These are phyloP conservation scores for Eristalinus sepulchralis DNA, from an alignment of 2,888 invertebrate genomes.

Conservation along the genomic window DNA sequence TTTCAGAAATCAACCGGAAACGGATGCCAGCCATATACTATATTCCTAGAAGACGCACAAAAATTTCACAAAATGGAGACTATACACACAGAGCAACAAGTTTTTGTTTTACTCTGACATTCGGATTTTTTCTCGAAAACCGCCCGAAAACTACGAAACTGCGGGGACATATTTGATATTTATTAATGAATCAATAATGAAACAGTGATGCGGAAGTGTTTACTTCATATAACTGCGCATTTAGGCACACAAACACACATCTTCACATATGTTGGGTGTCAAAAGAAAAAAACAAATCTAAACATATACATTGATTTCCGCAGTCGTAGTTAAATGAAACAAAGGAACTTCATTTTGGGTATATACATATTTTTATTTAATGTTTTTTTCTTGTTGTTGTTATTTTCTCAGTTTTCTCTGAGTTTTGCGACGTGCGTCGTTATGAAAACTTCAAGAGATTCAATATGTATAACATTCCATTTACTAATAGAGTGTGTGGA, in stretches of 20 bases:
- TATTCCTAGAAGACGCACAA: not conserved
- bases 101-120: too few relatives aligned
- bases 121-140: not conserved
- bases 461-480: not conserved
- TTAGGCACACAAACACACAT: not conserved
- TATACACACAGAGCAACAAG: slow-evolving; percentile 15
- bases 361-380: not conserved
- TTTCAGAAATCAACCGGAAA: slow-evolving; percentile 51
- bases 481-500: not conserved
- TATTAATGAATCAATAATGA: slow-evolving; percentile 40
- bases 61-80: slow-evolving; percentile 30
- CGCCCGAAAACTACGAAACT: not conserved
- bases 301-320: not conserved
- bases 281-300: not conserved
- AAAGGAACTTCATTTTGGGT: slow-evolving; percentile 10
- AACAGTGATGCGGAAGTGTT: slow-evolving; percentile 58
- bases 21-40: slow-evolving; percentile 17
- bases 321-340: slow-evolving; percentile 24
- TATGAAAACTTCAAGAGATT: not conserved
- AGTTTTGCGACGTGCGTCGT: not conserved
- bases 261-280: not conserved
- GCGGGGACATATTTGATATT: not conserved
- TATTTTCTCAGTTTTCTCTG: not conserved
- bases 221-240: slow-evolving; percentile 31
- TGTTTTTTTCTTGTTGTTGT: too few relatives aligned